Evolutionary conservation across 2,113 vertebrate species (phyloP).

Genomic region (Syrmaticus mikado): DNA sequence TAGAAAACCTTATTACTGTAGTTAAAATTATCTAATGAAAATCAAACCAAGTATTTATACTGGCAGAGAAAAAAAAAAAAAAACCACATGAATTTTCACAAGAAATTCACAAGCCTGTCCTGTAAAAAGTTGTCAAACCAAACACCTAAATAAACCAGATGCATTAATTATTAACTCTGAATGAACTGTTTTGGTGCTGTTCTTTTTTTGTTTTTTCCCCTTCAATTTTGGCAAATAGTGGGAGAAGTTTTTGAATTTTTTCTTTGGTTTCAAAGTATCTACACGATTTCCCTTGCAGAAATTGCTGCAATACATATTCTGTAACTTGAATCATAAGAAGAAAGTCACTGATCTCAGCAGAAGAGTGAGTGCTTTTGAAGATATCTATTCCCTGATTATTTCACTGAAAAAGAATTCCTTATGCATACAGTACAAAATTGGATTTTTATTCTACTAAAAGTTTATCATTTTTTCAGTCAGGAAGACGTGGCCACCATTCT

Average conservation of each 20-base stretch:
- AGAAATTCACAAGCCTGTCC: neutral
- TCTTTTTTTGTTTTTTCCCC: neutral
- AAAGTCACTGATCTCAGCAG: neutral
- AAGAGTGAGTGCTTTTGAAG: neutral
- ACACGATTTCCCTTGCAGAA: neutral
- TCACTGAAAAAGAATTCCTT: neutral
- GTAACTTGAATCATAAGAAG: neutral
- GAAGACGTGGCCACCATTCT: neutral
- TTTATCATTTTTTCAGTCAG: neutral
- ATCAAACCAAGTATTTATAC: constrained; percentile 4
- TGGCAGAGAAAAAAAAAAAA: neutral
- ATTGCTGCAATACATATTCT: neutral
- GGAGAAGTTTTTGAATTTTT: neutral
- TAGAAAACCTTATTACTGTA: constrained; percentile 61
- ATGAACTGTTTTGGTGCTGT: neutral
- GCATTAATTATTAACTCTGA: neutral
- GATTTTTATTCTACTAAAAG: neutral
- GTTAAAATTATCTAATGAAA: constrained; percentile 66
- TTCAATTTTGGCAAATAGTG: neutral
- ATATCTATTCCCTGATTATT: neutral
- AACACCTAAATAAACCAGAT: neutral
- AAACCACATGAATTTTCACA: neutral
- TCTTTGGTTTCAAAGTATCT: neutral
- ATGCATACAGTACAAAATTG: neutral
- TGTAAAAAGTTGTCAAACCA: constrained; percentile 5